phyloP scores from a whole-genome alignment of 2,113 vertebrate species.

The Microtus richardsoni region DNA sequence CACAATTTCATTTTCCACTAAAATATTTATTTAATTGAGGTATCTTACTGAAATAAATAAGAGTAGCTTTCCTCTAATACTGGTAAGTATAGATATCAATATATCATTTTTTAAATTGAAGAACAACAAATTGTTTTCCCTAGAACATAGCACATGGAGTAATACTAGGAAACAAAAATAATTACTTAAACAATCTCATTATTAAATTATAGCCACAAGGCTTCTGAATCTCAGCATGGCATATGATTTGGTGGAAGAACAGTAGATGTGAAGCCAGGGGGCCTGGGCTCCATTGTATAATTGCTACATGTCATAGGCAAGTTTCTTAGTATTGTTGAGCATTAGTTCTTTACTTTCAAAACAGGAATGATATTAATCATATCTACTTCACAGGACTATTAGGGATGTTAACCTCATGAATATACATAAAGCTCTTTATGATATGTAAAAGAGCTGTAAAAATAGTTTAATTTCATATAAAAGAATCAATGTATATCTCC shows the following conservation, averaged over 20 bases:
- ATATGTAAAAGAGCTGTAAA: conserved; percentile 70
- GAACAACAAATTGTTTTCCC: conserved; percentile 73
- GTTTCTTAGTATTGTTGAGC: conserved; percentile 35
- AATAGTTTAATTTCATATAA: conserved; percentile 72
- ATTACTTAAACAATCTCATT: conserved; percentile 19
- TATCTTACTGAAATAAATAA: conserved; percentile 78
- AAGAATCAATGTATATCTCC: conserved; percentile 65
- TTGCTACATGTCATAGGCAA: neutral
- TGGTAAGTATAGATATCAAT: conserved; percentile 12
- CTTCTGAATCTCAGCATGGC: conserved; percentile 73
- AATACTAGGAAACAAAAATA: conserved; percentile 59
- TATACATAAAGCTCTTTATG: conserved; percentile 70
- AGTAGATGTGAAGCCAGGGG: neutral
- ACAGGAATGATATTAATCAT: conserved; percentile 28
- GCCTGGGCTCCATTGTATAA: neutral
- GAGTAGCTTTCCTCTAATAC: conserved; percentile 63
- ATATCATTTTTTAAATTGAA: conserved; percentile 58
- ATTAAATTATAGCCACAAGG: conserved; percentile 76
- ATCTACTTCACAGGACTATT: conserved; percentile 41
- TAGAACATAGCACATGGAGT: conserved; percentile 71
- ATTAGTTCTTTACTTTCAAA: conserved; percentile 29
- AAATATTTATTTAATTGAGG: conserved; percentile 77
- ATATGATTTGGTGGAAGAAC: neutral
- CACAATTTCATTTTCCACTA: conserved; percentile 71
- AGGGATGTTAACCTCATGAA: conserved; percentile 50